These are phyloP conservation scores for Laticauda colubrina DNA, from an alignment of 2,113 vertebrate species.

Conservation along the genomic window DNA sequence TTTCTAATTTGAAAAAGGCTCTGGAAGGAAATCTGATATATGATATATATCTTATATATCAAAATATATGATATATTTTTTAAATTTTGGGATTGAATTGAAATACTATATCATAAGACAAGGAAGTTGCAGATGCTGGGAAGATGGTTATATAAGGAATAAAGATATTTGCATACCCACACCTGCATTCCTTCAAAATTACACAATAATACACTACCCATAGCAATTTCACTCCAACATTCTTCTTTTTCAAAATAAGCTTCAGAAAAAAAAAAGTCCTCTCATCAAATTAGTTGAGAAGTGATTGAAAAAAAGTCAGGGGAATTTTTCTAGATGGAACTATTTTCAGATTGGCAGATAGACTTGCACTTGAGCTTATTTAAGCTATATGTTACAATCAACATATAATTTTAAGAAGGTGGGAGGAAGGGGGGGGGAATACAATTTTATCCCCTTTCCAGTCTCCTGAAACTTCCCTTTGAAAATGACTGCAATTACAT, in stretches of 20 bases:
- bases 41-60: too few species aligned
- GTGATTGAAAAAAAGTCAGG: background rate
- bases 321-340: background rate
- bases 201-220: background rate
- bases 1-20: background rate
- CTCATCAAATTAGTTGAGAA: background rate
- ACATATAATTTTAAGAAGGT: background rate
- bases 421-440: background rate
- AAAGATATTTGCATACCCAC: background rate
- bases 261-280: background rate
- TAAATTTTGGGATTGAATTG: background rate
- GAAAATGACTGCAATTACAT: background rate
- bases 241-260: background rate
- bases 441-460: background rate
- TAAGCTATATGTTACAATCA: background rate
- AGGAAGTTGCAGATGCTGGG: background rate
- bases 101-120: background rate
- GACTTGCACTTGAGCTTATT: background rate
- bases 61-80: background rate
- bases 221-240: background rate
- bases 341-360: background rate
- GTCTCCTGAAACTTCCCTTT: background rate
- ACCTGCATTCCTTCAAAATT: background rate
- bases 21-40: background rate
- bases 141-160: background rate